Percentiles rank a stretch among this genome's conserved stretches.
These are phyloP conservation scores for Stigmatopora argus DNA, from an alignment of 2,113 vertebrate genomes.

Conservation along the genomic window DNA sequence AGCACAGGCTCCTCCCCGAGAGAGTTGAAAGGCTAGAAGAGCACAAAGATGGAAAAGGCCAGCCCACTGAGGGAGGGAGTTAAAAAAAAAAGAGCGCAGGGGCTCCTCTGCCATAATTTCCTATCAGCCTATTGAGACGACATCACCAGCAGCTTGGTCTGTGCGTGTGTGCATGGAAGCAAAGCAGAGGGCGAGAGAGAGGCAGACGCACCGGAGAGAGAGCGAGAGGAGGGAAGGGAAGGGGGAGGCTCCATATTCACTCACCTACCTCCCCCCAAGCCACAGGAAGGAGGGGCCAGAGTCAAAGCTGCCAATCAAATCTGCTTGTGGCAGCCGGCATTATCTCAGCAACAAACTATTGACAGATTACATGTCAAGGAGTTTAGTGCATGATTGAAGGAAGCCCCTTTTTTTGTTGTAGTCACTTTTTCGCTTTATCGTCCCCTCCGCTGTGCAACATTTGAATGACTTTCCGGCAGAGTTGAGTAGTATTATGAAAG, in stretches of 20 bases:
- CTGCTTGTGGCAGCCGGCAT: slow-evolving; percentile 81
- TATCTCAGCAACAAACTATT: slow-evolving; percentile 82
- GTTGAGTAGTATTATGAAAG: slow-evolving; percentile 94
- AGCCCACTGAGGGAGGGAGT: slow-evolving; percentile 73
- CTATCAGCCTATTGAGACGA: slow-evolving; percentile 78
- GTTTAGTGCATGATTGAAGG: slow-evolving; percentile 81
- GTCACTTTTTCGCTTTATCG: slow-evolving; percentile 67
- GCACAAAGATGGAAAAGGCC: slow-evolving; percentile 71
- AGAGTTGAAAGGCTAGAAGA: slow-evolving; percentile 74
- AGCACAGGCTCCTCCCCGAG: slow-evolving; percentile 68
- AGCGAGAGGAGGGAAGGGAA: slow-evolving; percentile 54
- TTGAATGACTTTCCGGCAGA: slow-evolving; percentile 75
- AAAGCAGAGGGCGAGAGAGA: slow-evolving; percentile 48
- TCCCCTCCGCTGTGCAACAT: slow-evolving; percentile 59
- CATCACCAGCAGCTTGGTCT: slow-evolving; percentile 72
- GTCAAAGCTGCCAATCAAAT: slow-evolving; percentile 83
- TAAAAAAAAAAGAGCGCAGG: slow-evolving; percentile 57
- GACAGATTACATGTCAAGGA: slow-evolving; percentile 84
- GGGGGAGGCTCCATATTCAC: slow-evolving; percentile 73
- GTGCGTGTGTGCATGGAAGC: slow-evolving; percentile 51
- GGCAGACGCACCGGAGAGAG: slow-evolving; percentile 40
- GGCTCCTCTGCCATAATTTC: slow-evolving; percentile 78
- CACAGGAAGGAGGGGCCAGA: slow-evolving; percentile 76
- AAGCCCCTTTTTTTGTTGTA: slow-evolving; percentile 68
- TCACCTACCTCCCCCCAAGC: slow-evolving; percentile 77